These are phyloP conservation scores for Ctenosaura bakeri DNA, from an alignment of 2,797 vertebrate species.

Conservation along the genomic window DNA sequence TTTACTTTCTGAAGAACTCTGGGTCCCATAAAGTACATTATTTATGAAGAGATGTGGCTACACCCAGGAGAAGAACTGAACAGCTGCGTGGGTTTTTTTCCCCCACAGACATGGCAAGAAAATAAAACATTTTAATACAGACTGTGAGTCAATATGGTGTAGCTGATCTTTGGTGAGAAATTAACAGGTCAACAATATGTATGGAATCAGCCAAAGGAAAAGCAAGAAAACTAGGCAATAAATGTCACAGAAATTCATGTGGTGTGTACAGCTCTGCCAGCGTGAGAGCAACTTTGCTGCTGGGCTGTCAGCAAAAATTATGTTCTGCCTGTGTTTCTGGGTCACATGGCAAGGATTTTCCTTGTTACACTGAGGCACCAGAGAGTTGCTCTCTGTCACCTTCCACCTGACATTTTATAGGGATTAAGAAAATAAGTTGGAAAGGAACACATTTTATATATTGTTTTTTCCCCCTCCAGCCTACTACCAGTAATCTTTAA, in stretches of 20 bases:
- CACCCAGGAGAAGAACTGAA: constrained; percentile 33
- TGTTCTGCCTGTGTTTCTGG: constrained; percentile 43
- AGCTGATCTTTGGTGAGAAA: neutral
- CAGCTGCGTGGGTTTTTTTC: neutral
- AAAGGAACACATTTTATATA: constrained; percentile 52
- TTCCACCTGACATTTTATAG: constrained; percentile 74
- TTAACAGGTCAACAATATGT: neutral
- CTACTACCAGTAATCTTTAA: constrained; percentile 67
- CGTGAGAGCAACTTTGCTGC: constrained; percentile 37
- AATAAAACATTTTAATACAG: neutral
- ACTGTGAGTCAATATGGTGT: neutral
- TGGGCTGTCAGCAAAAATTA: constrained; percentile 66
- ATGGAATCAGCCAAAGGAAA: constrained; percentile 43
- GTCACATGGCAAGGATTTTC: constrained; percentile 44
- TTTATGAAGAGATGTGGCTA: constrained; percentile 35
- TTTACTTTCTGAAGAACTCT: neutral
- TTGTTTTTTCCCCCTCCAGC: constrained; percentile 54
- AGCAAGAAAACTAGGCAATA: constrained; percentile 48
- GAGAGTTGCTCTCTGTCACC: constrained; percentile 67
- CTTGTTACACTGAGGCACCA: constrained; percentile 48
- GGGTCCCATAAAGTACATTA: neutral
- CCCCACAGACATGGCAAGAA: constrained; percentile 9
- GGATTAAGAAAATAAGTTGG: constrained; percentile 66
- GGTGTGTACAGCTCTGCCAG: constrained; percentile 57
- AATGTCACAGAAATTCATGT: constrained; percentile 73